These are phyloP conservation scores for Anguilla marmorata DNA, from an alignment of 2,797 vertebrate genomes.

Conservation along the genomic window DNA sequence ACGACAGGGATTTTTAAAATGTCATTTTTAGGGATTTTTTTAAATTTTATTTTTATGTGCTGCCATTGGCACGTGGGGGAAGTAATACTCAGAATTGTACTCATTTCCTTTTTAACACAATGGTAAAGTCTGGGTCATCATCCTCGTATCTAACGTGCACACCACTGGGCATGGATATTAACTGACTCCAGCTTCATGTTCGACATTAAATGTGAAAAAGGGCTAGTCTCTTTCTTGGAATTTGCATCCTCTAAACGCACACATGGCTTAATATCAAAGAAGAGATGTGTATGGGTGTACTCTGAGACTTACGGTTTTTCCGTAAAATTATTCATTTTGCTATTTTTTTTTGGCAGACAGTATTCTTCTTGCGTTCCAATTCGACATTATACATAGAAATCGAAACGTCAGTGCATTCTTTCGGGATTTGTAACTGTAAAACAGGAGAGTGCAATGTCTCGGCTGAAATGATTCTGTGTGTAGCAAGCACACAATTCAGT, in stretches of 20 bases:
- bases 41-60: not conserved
- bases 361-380: not conserved
- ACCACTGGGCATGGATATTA: not conserved
- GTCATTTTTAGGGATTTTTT: not conserved
- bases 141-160: not conserved
- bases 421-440: not conserved
- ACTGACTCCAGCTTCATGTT: not conserved
- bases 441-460: not conserved
- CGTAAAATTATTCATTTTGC: not conserved
- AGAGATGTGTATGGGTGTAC: not conserved
- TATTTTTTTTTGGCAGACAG: not conserved
- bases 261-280: not conserved
- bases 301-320: not conserved
- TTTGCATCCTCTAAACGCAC: too few relatives aligned
- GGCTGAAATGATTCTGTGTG: not conserved
- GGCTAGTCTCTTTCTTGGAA: not conserved
- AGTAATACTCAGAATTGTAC: not conserved
- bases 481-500: not conserved
- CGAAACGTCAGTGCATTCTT: not conserved
- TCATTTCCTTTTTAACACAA: not conserved
- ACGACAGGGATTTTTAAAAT: not conserved
- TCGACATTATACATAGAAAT: not conserved
- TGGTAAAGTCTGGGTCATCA: not conserved
- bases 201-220: not conserved
- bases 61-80: not conserved